phyloP scores from a whole-genome alignment of 2,888 invertebrate species.

The Acronicta leporina region DNA sequence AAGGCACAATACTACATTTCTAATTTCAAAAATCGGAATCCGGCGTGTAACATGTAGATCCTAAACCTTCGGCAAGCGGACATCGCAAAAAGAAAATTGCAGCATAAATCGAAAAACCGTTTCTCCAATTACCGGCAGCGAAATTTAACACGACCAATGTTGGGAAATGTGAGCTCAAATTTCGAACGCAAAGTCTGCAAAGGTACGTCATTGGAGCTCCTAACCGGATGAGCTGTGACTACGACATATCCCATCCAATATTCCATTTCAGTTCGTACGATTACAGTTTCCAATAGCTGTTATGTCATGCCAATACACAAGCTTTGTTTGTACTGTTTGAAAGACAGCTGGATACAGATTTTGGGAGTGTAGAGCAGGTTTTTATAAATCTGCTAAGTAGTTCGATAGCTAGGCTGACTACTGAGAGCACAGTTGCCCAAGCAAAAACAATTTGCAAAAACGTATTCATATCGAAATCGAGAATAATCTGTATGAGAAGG shows the following conservation, averaged over 20 bases:
- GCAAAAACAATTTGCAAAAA: too few relatives aligned
- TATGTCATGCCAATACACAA: conserved; percentile 33
- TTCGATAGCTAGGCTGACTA: too few relatives aligned
- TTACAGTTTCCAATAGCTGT: conserved; percentile 37
- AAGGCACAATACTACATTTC: too few relatives aligned
- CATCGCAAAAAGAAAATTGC: conserved; percentile 23
- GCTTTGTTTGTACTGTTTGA: conserved; percentile 11
- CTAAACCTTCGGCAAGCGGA: not conserved
- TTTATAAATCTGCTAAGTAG: too few relatives aligned
- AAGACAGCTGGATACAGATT: conserved; percentile 7
- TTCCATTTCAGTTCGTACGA: conserved; percentile 46
- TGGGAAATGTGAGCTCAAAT: conserved; percentile 41
- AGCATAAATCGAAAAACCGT: conserved; percentile 33
- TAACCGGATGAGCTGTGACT: conserved; percentile 29
- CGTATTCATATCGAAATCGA: too few relatives aligned
- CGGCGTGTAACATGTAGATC: not conserved
- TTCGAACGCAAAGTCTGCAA: conserved; percentile 38
- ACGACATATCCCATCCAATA: conserved; percentile 42
- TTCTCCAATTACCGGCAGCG: conserved; percentile 31
- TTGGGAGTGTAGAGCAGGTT: not conserved
- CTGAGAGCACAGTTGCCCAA: too few relatives aligned
- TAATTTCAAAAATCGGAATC: not conserved
- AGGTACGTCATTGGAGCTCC: conserved; percentile 32
- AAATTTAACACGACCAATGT: conserved; percentile 38
- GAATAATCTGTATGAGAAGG: too few relatives aligned